Evolutionary conservation across 2,797 vertebrate species (phyloP).

Genomic region (Ceyx erithaca): DNA sequence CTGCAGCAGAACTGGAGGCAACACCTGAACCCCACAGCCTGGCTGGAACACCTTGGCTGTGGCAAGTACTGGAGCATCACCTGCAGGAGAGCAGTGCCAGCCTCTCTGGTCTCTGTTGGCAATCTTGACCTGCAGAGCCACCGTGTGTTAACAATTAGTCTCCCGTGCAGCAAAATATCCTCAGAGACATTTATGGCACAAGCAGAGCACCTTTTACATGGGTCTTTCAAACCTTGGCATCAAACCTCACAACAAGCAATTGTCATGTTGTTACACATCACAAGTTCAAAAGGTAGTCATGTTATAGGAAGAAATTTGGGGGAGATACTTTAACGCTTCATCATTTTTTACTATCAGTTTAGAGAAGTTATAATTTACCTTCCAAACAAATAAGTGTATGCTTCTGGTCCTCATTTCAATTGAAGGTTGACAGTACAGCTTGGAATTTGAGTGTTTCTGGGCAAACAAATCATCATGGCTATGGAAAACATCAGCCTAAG

Average conservation of each 20-base stretch:
- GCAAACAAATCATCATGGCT: neutral
- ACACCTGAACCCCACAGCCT: neutral
- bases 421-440: neutral
- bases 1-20: neutral
- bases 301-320: neutral
- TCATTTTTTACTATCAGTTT: neutral
- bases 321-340: neutral
- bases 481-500: neutral
- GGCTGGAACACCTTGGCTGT: neutral
- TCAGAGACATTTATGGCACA: neutral
- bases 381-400: neutral
- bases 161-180: neutral
- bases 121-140: neutral
- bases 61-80: fast-evolving
- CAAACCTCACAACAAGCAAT: neutral
- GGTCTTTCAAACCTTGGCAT: neutral
- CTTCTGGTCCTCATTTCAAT: neutral
- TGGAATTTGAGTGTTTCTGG: neutral
- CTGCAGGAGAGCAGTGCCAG: fast-evolving
- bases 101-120: neutral
- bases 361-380: neutral
- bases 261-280: fast-evolving
- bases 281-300: neutral
- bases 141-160: fast-evolving
- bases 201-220: fast-evolving